Conservation (phyloP, 2,113 vertebrate genomes). For the Neofelis nebulosa region DNA sequence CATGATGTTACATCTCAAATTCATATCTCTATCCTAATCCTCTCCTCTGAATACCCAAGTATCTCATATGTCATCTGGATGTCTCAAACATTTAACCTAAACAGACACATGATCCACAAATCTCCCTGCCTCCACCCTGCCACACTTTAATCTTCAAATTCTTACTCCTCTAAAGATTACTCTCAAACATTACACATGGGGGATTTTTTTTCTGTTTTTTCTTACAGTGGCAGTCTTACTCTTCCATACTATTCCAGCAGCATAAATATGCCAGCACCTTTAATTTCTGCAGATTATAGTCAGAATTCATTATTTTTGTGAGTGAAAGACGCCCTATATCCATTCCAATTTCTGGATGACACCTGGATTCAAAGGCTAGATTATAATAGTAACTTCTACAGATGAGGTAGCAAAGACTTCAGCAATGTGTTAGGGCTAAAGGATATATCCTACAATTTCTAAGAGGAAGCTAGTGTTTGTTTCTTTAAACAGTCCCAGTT, state of each 20-base stretch:
- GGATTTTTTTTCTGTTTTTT: neutral
- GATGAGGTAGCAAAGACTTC: neutral
- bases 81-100: neutral
- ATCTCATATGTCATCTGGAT: neutral
- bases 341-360: neutral
- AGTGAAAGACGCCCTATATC: neutral
- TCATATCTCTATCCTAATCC: neutral
- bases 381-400: neutral
- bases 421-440: neutral
- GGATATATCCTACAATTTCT: neutral
- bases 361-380: neutral
- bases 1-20: constrained; percentile 19
- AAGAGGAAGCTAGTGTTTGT: neutral
- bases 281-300: neutral
- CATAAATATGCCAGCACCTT: neutral
- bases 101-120: neutral
- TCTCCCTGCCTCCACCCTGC: neutral
- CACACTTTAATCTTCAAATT: neutral
- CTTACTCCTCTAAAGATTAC: neutral
- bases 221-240: neutral
- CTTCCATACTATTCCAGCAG: neutral
- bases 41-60: neutral
- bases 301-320: constrained; percentile 29
- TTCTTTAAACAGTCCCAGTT: neutral
- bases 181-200: neutral